Evolutionary conservation across 2,113 vertebrate genomes (phyloP), one percentile per base, ranked within the genome.

Genomic region (Tricholaema leucomelas): DNA sequence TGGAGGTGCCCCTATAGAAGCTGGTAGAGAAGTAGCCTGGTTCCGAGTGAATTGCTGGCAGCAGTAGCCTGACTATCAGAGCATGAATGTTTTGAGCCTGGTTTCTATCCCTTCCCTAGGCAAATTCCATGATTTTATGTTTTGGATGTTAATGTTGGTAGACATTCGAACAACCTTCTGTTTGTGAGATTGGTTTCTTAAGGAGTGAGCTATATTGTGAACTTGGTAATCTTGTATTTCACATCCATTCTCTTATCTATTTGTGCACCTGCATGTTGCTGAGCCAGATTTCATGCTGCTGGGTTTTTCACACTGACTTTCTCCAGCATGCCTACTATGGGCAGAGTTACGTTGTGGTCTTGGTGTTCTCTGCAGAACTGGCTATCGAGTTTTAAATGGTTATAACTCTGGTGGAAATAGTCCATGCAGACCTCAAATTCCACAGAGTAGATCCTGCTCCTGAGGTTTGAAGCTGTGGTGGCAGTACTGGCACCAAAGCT

Each of bases 401-500:
- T 65, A 31, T 12, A 31, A 31, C 27, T 59, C 42, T 15, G 10
- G 2, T 63, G 65, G 36, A 80, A 80, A 48, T 42, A 73, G 56
- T 40, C 55, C 9, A 1, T 4, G 4, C 13, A 79, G 75, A n/a
- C n/a, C n/a, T 88, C 0, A 0, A 38, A 50, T 73, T 25, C n/a
- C 63, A 8, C 35, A 21, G 28, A 65, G 30, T 24, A 60, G 21
- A 63, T 83, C 33, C 46, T 74, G 5, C 15, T 59, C 6, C 35
- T 70, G 90, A 52, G 28, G 9, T 70, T 31, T 40, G 63, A 56
- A 50, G 31, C 40, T 81, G 54, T 88, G 35, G 11, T 40, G 15
- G 28, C 19, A 27, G 52, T 11, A 48, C 16, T 73, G 61, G 6
- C 33, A 33, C 19, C 46, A n/a, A 15, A 78, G 27, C 20, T 46